These are phyloP conservation scores for Rhynchomys soricoides DNA, from an alignment of 2,113 vertebrate genomes.

Conservation along the genomic window DNA sequence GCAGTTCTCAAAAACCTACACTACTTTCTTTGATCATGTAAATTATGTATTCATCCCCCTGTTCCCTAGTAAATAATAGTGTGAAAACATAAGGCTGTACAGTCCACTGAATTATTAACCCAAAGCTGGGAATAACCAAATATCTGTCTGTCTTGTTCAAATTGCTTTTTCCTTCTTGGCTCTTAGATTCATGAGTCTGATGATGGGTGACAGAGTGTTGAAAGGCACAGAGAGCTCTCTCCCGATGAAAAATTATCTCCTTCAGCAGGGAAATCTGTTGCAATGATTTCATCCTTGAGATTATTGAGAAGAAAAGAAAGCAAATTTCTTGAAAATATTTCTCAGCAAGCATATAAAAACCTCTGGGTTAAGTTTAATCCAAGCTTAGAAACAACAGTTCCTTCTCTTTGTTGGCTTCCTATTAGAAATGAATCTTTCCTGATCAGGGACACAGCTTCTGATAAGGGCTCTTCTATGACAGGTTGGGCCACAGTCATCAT, in stretches of 20 bases:
- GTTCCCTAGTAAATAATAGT: background rate
- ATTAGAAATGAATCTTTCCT: slow-evolving; percentile 4
- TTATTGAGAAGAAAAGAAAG: slow-evolving; percentile 73
- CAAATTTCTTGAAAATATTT: slow-evolving; percentile 56
- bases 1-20: background rate
- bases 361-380: slow-evolving; percentile 71
- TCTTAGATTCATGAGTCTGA: slow-evolving; percentile 45
- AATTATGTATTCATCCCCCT: background rate
- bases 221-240: slow-evolving; percentile 41
- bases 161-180: slow-evolving; percentile 58
- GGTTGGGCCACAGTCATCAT: background rate
- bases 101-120: background rate
- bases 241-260: slow-evolving; percentile 60
- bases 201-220: background rate
- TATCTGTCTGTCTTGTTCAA: slow-evolving; percentile 54
- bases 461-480: background rate
- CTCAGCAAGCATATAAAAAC: slow-evolving; percentile 64
- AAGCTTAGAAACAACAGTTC: slow-evolving; percentile 59
- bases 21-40: background rate
- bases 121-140: slow-evolving; percentile 64
- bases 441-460: background rate
- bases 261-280: slow-evolving; percentile 48
- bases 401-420: slow-evolving; percentile 46
- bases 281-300: slow-evolving; percentile 66
- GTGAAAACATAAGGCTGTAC: slow-evolving; percentile 37